Conservation (phyloP, 2,113 vertebrate species). For the Strix aluco region DNA sequence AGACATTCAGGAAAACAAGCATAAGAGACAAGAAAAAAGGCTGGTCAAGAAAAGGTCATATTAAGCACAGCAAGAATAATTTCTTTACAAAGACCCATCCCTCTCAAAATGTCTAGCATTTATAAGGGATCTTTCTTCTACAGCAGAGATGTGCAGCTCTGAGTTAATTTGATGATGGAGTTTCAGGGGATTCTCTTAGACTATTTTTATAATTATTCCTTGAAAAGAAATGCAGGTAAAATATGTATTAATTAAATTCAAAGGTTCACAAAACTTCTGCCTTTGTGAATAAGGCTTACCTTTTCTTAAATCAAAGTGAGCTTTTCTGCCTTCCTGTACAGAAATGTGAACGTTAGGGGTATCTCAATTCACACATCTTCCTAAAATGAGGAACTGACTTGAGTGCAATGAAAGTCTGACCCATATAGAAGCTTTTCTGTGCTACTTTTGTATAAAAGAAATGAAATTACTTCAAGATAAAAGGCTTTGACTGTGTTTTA, state of each 20-base stretch:
- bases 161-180: not conserved
- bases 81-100: not conserved
- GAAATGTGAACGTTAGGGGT: not conserved
- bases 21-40: not conserved
- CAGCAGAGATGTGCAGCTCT: not conserved
- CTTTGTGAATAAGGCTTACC: not conserved
- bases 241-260: not conserved
- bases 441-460: not conserved
- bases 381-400: not conserved
- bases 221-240: not conserved
- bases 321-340: not conserved
- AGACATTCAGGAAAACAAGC: not conserved
- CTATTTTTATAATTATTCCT: not conserved
- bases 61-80: not conserved
- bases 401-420: not conserved
- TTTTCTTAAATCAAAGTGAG: not conserved
- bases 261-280: not conserved
- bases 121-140: not conserved
- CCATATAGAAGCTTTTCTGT: not conserved
- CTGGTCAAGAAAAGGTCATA: not conserved
- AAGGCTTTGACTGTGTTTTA: constrained; percentile 32
- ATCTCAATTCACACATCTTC: not conserved
- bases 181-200: not conserved
- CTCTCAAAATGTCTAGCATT: not conserved
- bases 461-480: not conserved